phyloP scores from a whole-genome alignment of 2,113 vertebrate species.

The Onychostruthus taczanowskii region DNA sequence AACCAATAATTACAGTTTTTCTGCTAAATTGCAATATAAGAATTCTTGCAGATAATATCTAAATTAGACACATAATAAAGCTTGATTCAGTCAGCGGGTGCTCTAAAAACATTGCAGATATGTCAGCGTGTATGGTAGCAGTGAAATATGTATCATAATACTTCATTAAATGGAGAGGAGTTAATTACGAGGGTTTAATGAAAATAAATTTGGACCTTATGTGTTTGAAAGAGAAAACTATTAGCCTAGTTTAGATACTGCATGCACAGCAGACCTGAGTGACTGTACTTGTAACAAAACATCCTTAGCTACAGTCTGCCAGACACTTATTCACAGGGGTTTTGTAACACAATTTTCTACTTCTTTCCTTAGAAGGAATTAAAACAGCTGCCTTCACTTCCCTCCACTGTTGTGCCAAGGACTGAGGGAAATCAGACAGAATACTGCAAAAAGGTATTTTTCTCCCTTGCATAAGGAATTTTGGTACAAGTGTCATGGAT shows the following conservation, averaged over 20 bases:
- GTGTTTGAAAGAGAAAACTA: not conserved
- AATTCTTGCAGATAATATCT: not conserved
- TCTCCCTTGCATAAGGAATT: not conserved
- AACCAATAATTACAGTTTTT: not conserved
- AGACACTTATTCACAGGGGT: not conserved
- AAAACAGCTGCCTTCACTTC: slow-evolving; percentile 39
- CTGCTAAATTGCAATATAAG: not conserved
- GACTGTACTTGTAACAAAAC: not conserved
- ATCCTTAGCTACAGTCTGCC: not conserved
- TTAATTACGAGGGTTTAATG: not conserved
- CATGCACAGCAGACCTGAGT: not conserved
- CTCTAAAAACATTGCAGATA: not conserved
- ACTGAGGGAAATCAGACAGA: slow-evolving; percentile 67
- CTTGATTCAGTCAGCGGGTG: not conserved
- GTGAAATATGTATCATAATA: not conserved
- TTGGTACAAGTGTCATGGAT: not conserved
- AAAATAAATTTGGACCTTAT: not conserved
- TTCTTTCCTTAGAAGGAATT: slow-evolving; percentile 40
- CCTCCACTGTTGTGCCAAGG: slow-evolving; percentile 45
- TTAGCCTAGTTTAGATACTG: not conserved
- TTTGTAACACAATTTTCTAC: not conserved
- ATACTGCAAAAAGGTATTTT: slow-evolving; percentile 70
- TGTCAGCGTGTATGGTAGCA: not conserved
- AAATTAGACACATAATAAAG: not conserved
- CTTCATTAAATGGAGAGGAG: not conserved